phyloP scores from a whole-genome alignment of 2,888 invertebrate genomes.

The Lottia scabra region DNA sequence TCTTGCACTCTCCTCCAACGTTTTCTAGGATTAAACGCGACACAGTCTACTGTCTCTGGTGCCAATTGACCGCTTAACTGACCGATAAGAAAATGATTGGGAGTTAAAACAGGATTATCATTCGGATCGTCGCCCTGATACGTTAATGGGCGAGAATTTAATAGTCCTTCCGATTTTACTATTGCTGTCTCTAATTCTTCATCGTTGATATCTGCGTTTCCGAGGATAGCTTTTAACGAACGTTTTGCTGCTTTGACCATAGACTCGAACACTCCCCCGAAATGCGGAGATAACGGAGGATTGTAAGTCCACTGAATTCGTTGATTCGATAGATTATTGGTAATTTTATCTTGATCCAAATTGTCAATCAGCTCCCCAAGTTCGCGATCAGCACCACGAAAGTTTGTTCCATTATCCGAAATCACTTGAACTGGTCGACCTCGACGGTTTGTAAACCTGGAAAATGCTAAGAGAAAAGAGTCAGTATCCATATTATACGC shows the following conservation, averaged over 20 bases:
- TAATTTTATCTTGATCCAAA: constrained; percentile 15
- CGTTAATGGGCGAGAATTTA: constrained; percentile 23
- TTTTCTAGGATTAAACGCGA: constrained; percentile 6
- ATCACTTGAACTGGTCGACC: constrained; percentile 23
- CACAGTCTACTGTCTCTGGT: background rate
- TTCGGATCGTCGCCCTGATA: constrained; percentile 14
- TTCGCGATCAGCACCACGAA: constrained; percentile 31
- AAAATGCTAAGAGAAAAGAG: constrained; percentile 5
- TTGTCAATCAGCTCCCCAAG: constrained; percentile 16
- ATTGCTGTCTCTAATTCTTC: too few relatives aligned
- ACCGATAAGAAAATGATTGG: constrained; percentile 18
- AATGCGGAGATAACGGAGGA: constrained; percentile 59
- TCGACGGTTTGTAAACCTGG: constrained; percentile 16
- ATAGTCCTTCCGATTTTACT: constrained; percentile 17
- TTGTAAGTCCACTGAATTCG: constrained; percentile 60
- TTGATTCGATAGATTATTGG: constrained; percentile 20
- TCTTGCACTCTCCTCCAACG: constrained; percentile 12
- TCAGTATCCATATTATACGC: constrained; percentile 15
- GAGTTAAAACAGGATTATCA: constrained; percentile 19
- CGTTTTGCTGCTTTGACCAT: constrained; percentile 59
- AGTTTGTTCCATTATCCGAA: constrained; percentile 35
- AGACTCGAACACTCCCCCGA: constrained; percentile 64
- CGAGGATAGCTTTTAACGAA: constrained; percentile 2
- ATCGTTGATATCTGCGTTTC: background rate
- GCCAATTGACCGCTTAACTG: background rate